Evolutionary conservation across 1,140 invertebrate species (phyloP), one percentile per base, ranked within the genome.

Genomic region (Eriosoma lanigerum): DNA sequence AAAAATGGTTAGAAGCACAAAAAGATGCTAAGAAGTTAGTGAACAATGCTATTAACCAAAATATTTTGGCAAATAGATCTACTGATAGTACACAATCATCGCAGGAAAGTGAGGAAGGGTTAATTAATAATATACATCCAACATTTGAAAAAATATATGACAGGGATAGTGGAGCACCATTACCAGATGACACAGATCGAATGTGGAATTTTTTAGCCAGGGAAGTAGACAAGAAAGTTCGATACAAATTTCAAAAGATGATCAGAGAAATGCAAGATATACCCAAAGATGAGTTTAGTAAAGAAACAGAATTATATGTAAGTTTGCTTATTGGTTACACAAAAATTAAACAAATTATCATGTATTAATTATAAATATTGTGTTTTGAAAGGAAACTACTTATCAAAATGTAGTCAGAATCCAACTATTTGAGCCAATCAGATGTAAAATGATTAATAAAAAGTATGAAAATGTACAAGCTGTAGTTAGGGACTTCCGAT

Each of bases 201-300:
- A 78, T 78, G 75, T 78, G 75, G 75, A 78, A 78, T 46, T 78
- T 78, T 60, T 48, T 78, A 24, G 56, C 75, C 1, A 78, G 75
- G 48, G 75, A 78, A 78, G 75, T 78, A 26, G 75, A 78, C 26
- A 78, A 78, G 46, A 78, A 78, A 46, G 75, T 78, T 24, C 56
- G 75, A n/a, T 78, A 78, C 15, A 78, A 78, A 60, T 78, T 78
- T 60, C 75, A 78, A 48, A 78, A 78, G 21, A 78, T 78, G 75
- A 78, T 78, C 2, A 78, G 75, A 60, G 75, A 78, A 62, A 78
- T 78, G 75, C 75, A 78, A 48, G 75, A 60, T 60, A 78, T 78
- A 44, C 75, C 75, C 3, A 62, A 78, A 78, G 75, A 78, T 13
- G 75, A 78, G 38, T 78, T 78, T 52, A 58, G 21, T 29, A 78